Conservation (phyloP, 2,113 vertebrate species). For the Rhinopithecus roxellana region DNA sequence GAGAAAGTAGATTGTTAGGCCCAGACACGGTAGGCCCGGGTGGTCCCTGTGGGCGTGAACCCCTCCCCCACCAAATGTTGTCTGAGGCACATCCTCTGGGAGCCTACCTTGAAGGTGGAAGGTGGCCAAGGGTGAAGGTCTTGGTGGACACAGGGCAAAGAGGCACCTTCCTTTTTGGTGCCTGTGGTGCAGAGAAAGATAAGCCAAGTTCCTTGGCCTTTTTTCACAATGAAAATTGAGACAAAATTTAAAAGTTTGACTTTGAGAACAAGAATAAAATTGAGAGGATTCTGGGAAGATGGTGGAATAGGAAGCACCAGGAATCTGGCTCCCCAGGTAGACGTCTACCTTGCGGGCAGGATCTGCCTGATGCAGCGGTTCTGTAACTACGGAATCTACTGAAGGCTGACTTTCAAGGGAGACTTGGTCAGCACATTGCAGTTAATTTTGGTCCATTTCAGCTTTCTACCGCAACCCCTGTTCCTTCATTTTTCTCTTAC, state of each 20-base stretch:
- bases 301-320: background rate
- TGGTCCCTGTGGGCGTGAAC: background rate
- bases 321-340: background rate
- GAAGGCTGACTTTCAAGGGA: accelerated
- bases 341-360: background rate
- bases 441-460: background rate
- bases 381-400: background rate
- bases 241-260: background rate
- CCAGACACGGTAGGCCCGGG: background rate
- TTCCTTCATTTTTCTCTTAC: background rate
- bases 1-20: background rate
- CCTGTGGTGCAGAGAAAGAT: background rate
- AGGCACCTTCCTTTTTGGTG: background rate
- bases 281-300: background rate
- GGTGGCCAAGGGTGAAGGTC: too few relatives aligned
- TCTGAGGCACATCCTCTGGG: background rate
- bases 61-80: too few relatives aligned
- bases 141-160: accelerated
- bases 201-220: background rate
- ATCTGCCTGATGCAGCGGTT: background rate
- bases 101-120: background rate
- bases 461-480: background rate
- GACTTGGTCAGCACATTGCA: background rate
- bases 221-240: background rate
- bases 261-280: background rate